Evolutionary conservation across 2,888 invertebrate species (phyloP), one percentile per base, ranked within the genome.

Genomic region (Epinotia nisella): DNA sequence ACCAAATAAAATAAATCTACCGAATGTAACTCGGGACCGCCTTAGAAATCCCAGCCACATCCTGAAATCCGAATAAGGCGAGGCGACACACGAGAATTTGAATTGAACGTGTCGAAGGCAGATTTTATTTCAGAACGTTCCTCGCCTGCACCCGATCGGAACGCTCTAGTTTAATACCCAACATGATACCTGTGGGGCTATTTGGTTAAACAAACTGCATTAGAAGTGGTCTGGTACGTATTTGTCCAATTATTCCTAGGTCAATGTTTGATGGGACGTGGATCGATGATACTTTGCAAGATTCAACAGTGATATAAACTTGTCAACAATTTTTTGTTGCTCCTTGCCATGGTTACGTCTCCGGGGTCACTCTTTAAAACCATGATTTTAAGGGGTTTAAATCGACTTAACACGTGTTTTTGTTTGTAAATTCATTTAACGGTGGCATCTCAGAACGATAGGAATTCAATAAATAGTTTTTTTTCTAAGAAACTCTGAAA

Each of bases 151-250:
- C 76, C 76, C 84, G 78, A 80, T 84, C 82, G 85, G 82, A 86
- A 85, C 81, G 75, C 84, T 87, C 85, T 79, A 77, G 80, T 88
- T 86, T 83, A 81, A 82, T 79, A 82, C 80, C 81, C 82, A 87
- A 89, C 83, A 81, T 76, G 85, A 83, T 80, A 84, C 81, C 81
- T 78, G 17, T 35, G 17, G 5, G 35, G n/a, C 24, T n/a, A 11
- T 15, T 60, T 13, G 39, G 7, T 5, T 49, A 13, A n/a, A 41
- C 15, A 49, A 15, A 3, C 7, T n/a, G n/a, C n/a, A 49, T 49
- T 49, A n/a, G 49, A 49, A n/a, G 15, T 7, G n/a, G 5, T n/a
- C n/a, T 49, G 49, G n/a, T 49, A n/a, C n/a, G n/a, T n/a, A 45
- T 49, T 49, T 49, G 49, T 49, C 49, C 49, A 49, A 5, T 5